Base-by-base conservation (phyloP, 53 echinoderm and acorn worm species). In the Stichopus horrens region DNA sequence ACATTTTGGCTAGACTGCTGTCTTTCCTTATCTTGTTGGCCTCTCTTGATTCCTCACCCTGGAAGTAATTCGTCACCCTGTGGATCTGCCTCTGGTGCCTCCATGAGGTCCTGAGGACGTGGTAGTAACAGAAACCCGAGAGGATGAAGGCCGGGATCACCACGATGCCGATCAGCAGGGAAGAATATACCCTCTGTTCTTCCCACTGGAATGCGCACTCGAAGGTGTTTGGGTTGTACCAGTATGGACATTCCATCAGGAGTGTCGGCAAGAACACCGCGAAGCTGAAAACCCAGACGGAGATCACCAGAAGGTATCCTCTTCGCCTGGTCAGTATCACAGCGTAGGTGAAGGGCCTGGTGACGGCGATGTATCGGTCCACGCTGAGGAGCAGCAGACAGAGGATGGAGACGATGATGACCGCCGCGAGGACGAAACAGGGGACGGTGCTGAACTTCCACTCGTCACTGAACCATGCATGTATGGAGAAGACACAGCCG, bases 341-440 rank as follows among this genome's bases (percentile, higher is more conserved):
- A 60, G 77, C 66, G 73, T 96, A 96, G 52, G 79, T 84, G 58
- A 96, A 88, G 0, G 96, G 96, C 83, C 87, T 89, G 55, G 88
- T 95, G 63, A 96, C 90, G 52, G 96, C 96, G 54, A 96, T 91
- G 88, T 93, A 96, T 59, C 96, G 92, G 63, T 96, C 96, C 7
- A 96, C 90, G 86, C 95, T 95, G 5, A 96, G 86, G 56, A 95
- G 92, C 5, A 93, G 90, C 2, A 96, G 89, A 51, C 91, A 93
- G 5, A 96, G 86, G 74, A 95, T 93, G 52, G 96, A 96, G 5
- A 95, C 96, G 2, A 92, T 92, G 16, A 96, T 91, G 59, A 93
- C 94, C 7, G 92, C 91, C 5, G 93, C 88, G 21, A 96, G 76
- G 5, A 89, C 77, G 75, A 93, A 96, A 6, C 95, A 95, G n/a